Conservation (phyloP, 2,113 vertebrate species). For the Centrocercus urophasianus region DNA sequence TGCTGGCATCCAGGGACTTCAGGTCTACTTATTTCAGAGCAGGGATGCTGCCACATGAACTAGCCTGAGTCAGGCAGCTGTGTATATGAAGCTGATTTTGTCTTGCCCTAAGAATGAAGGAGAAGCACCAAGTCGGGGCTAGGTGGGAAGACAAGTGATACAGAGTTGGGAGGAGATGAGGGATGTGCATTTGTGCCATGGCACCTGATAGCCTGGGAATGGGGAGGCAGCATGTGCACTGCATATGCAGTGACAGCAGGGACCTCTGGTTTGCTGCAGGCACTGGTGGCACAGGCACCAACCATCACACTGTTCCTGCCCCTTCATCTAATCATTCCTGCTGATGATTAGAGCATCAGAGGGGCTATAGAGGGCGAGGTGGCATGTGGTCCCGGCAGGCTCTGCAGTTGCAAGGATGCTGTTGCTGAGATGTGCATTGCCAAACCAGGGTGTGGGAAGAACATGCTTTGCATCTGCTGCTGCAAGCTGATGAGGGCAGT, state of each 20-base stretch:
- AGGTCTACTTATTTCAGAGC: neutral
- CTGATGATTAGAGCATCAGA: neutral
- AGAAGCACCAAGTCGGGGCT: neutral
- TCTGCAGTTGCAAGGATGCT: accelerated
- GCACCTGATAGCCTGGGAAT: neutral
- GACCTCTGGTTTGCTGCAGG: accelerated
- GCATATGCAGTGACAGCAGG: accelerated
- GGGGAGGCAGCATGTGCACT: neutral
- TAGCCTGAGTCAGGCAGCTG: neutral
- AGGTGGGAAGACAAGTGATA: accelerated
- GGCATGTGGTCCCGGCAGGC: neutral
- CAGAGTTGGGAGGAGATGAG: neutral
- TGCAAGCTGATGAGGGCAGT: neutral
- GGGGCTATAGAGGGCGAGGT: neutral
- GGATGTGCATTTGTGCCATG: neutral
- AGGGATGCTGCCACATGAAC: neutral
- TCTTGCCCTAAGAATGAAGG: neutral
- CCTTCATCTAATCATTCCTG: neutral
- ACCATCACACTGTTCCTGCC: neutral
- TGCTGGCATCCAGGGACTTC: neutral
- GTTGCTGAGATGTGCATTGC: neutral
- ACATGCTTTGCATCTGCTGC: neutral
- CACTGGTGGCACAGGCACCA: accelerated
- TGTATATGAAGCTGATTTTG: neutral
- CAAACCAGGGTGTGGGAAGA: neutral